Percentiles rank a stretch among this genome's conserved stretches.
Conservation (phyloP, 2,888 invertebrate genomes). For the Baccha elongata region DNA sequence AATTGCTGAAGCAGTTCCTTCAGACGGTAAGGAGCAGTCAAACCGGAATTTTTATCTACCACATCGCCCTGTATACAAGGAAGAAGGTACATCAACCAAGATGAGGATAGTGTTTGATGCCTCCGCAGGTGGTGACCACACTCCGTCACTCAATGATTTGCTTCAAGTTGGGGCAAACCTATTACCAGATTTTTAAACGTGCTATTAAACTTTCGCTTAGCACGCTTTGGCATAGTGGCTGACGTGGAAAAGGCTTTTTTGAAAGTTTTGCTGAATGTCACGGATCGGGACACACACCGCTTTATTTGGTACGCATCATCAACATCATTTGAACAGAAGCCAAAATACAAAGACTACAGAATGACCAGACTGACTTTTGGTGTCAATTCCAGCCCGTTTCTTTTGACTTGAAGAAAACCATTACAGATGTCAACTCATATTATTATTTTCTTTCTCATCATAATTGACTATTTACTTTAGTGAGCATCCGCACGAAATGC, state of each 20-base stretch:
- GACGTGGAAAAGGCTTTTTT: conserved; percentile 24
- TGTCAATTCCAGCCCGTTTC: conserved; percentile 2
- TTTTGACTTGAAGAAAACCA: too few relatives aligned
- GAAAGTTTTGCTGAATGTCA: conserved; percentile 3
- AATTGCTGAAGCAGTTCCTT: too few relatives aligned
- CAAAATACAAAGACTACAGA: conserved; percentile 4
- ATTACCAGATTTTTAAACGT: conserved; percentile 14
- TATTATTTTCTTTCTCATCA: too few relatives aligned
- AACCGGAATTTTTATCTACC: too few relatives aligned
- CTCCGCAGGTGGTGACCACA: not conserved
- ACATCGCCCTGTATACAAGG: too few relatives aligned
- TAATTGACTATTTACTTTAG: too few relatives aligned
- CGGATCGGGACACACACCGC: conserved; percentile 12
- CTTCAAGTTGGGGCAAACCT: not conserved
- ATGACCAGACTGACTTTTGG: conserved; percentile 13
- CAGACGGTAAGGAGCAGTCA: too few relatives aligned
- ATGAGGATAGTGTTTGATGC: not conserved
- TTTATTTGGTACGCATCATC: conserved; percentile 8
- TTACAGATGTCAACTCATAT: too few relatives aligned
- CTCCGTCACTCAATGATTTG: not conserved
- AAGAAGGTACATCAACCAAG: too few relatives aligned
- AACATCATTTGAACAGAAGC: not conserved
- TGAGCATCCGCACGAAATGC: too few relatives aligned
- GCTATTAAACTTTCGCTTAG: conserved; percentile 23
- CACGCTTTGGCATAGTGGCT: not conserved